phyloP scores from a whole-genome alignment of 1,140 invertebrate genomes.

The Drosophila ogumai region DNA sequence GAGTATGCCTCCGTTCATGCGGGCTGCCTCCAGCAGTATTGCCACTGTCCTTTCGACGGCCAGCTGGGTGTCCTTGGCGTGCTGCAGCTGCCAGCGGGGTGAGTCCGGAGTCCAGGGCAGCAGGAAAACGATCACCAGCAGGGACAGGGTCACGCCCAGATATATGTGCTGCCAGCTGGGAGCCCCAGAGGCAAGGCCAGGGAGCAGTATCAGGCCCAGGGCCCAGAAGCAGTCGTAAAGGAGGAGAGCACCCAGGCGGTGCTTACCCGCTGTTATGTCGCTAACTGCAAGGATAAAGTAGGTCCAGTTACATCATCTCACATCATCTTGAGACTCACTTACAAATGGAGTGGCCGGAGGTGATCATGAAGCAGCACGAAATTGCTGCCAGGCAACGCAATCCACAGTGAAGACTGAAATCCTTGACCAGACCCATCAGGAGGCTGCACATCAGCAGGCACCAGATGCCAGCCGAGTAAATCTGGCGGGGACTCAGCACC shows the following conservation, averaged over 20 bases:
- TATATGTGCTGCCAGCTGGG: constrained; percentile 84
- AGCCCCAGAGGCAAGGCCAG: constrained; percentile 72
- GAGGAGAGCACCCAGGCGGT: constrained; percentile 66
- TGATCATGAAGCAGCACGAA: constrained; percentile 82
- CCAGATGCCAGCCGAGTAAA: constrained; percentile 78
- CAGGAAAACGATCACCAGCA: constrained; percentile 76
- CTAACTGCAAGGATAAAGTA: constrained; percentile 52
- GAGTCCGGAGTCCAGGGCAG: constrained; percentile 84
- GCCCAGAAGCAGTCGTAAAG: constrained; percentile 85
- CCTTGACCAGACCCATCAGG: constrained; percentile 72
- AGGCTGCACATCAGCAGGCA: constrained; percentile 74
- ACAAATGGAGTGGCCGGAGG: constrained; percentile 80
- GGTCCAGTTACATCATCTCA: not conserved
- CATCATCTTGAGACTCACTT: constrained; percentile 18
- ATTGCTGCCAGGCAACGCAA: constrained; percentile 80
- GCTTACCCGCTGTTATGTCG: constrained; percentile 79
- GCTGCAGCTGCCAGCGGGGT: constrained; percentile 84
- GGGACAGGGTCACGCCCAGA: constrained; percentile 78
- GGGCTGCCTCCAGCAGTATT: constrained; percentile 69
- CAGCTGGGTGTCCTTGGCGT: constrained; percentile 35
- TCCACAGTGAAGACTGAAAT: constrained; percentile 81
- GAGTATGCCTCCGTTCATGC: constrained; percentile 68
- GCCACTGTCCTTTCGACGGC: constrained; percentile 51
- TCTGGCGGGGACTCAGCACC: constrained; percentile 77
- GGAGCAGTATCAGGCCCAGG: constrained; percentile 81